Percentiles rank a stretch among this genome's conserved stretches.
phyloP scores from a whole-genome alignment of 2,888 invertebrate species.

The Pachliopta kotzebuea region DNA sequence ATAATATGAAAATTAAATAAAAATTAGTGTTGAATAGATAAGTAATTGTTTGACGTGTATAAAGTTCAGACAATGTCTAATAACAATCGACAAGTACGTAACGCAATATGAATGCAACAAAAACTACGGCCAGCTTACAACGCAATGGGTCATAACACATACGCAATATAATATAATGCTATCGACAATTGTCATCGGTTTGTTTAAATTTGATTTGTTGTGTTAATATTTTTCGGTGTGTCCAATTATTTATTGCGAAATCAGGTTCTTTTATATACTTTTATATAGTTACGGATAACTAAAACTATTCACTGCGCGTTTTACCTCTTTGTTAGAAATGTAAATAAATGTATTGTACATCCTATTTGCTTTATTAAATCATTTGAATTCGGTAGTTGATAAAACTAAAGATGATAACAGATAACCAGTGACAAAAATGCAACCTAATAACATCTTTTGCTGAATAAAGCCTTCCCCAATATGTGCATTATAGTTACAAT shows the following conservation, averaged over 20 bases:
- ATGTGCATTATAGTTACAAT: no score
- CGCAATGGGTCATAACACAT: slow-evolving; percentile 10
- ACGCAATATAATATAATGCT: slow-evolving; percentile 8
- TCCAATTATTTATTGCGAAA: slow-evolving; percentile 27
- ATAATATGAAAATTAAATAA: no score
- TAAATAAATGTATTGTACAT: no score
- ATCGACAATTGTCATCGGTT: slow-evolving; percentile 23
- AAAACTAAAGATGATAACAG: no score
- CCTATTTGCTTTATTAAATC: no score
- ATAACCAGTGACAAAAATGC: no score
- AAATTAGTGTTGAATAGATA: no score
- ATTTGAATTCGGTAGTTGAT: no score
- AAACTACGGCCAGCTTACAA: slow-evolving; percentile 4
- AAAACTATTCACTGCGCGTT: background rate
- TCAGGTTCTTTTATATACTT: background rate
- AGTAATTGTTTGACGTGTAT: no score
- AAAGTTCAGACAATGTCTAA: background rate
- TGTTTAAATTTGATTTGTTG: slow-evolving; percentile 29
- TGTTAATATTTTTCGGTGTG: slow-evolving; percentile 21
- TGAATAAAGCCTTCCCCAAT: no score
- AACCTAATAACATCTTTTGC: no score
- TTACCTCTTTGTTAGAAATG: no score
- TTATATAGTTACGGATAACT: background rate
- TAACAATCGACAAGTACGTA: background rate
- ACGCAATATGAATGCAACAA: slow-evolving; percentile 5